These are phyloP conservation scores for Steatornis caripensis DNA, from an alignment of 2,113 vertebrate species.

Conservation along the genomic window DNA sequence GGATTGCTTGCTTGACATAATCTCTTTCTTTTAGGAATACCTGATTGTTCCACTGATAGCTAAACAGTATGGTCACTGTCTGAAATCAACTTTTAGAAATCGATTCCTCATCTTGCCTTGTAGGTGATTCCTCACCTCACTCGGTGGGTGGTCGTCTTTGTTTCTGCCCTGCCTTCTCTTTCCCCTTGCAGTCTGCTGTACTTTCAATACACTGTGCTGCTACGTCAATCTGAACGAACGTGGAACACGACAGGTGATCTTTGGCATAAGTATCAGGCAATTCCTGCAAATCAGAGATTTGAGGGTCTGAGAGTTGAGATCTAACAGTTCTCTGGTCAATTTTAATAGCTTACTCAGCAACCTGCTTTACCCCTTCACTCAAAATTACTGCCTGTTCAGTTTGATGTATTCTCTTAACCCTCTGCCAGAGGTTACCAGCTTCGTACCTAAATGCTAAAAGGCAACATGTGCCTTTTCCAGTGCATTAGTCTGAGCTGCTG, in stretches of 20 bases:
- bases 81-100: background rate
- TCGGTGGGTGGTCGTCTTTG: background rate
- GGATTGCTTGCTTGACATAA: background rate
- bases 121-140: background rate
- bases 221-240: background rate
- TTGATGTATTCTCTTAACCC: background rate
- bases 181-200: background rate
- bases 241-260: background rate
- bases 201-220: background rate
- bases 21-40: background rate
- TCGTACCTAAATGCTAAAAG: background rate
- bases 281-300: background rate
- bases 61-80: background rate
- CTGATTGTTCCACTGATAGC: background rate
- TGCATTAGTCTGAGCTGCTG: background rate
- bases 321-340: background rate
- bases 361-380: background rate
- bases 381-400: background rate
- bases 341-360: background rate
- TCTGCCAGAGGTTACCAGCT: background rate
- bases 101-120: background rate
- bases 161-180: background rate
- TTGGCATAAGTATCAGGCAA: background rate
- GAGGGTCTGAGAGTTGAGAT: background rate
- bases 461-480: background rate